phyloP scores from a whole-genome alignment of 37 sponge, comb jelly and placozoan species.

The Cliona cf. orientalis region DNA sequence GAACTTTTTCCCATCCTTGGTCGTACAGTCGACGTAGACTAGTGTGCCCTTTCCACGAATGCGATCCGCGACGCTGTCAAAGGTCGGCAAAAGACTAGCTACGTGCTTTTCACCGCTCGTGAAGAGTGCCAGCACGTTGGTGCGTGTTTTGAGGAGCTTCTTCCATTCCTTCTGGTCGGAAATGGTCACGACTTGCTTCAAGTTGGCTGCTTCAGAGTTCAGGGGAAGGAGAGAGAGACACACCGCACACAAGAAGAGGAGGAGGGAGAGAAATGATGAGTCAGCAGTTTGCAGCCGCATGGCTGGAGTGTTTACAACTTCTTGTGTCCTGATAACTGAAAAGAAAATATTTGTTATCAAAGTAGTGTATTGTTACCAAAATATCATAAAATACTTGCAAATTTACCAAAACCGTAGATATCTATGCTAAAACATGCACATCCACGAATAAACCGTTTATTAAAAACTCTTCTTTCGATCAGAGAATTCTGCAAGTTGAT shows the following conservation, averaged over 20 bases:
- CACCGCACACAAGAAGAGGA: not conserved
- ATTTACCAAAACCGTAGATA: too few relatives aligned
- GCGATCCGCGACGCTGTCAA: constrained; percentile 66
- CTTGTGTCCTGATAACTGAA: too few relatives aligned
- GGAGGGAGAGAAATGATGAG: not conserved
- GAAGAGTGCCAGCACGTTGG: constrained; percentile 82
- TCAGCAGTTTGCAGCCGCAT: too few relatives aligned
- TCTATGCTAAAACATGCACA: too few relatives aligned
- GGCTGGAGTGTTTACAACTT: too few relatives aligned
- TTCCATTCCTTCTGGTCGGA: constrained; percentile 87
- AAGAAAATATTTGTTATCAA: too few relatives aligned
- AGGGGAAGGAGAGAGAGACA: not conserved
- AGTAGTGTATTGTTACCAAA: too few relatives aligned
- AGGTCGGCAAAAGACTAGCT: constrained; percentile 28
- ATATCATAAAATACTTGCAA: too few relatives aligned
- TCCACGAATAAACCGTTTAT: too few relatives aligned
- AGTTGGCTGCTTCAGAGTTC: not conserved
- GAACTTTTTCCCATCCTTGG: constrained; percentile 70
- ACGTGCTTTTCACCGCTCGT: constrained; percentile 32
- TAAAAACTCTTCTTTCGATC: too few relatives aligned
- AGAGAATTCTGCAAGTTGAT: too few relatives aligned
- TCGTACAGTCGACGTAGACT: constrained; percentile 73
- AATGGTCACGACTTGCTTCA: constrained; percentile 33
- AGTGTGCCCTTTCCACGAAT: constrained; percentile 82
- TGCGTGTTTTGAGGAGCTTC: constrained; percentile 78